These are phyloP conservation scores for Paraescarpia echinospica DNA, from an alignment of 1,140 invertebrate genomes.

Conservation along the genomic window DNA sequence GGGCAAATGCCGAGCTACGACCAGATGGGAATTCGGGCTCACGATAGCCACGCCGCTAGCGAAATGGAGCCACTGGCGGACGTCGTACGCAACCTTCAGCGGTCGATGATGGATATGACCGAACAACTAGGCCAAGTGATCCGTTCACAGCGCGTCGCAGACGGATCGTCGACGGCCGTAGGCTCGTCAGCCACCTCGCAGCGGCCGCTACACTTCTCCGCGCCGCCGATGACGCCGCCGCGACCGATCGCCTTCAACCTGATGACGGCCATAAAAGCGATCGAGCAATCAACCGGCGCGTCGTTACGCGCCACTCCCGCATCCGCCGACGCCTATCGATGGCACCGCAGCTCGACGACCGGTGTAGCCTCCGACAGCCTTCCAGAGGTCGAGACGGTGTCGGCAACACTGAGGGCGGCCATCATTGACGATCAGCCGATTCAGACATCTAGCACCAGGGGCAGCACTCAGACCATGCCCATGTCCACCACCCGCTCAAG, in stretches of 20 bases:
- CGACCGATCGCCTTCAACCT: neutral
- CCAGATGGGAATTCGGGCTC: too few relatives aligned
- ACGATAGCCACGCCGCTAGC: too few relatives aligned
- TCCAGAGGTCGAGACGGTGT: neutral
- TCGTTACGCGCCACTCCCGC: neutral
- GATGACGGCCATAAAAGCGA: neutral
- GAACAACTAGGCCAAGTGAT: too few relatives aligned
- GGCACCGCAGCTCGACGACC: neutral
- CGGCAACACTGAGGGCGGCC: neutral
- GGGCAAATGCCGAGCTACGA: too few relatives aligned
- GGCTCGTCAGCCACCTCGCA: too few relatives aligned
- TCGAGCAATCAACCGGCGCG: neutral
- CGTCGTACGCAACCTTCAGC: too few relatives aligned
- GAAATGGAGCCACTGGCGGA: too few relatives aligned
- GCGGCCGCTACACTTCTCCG: too few relatives aligned
- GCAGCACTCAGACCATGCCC: neutral
- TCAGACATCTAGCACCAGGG: neutral
- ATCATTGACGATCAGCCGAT: conserved; percentile 3
- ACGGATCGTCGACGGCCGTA: too few relatives aligned
- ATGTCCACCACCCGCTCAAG: neutral
- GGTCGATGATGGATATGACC: too few relatives aligned
- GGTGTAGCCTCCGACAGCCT: neutral
- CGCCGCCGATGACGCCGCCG: neutral
- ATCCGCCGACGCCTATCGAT: neutral
- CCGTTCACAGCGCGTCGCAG: too few relatives aligned